These are phyloP conservation scores for Nyctibius bracteatus DNA, from an alignment of 2,113 vertebrate species.

Conservation along the genomic window DNA sequence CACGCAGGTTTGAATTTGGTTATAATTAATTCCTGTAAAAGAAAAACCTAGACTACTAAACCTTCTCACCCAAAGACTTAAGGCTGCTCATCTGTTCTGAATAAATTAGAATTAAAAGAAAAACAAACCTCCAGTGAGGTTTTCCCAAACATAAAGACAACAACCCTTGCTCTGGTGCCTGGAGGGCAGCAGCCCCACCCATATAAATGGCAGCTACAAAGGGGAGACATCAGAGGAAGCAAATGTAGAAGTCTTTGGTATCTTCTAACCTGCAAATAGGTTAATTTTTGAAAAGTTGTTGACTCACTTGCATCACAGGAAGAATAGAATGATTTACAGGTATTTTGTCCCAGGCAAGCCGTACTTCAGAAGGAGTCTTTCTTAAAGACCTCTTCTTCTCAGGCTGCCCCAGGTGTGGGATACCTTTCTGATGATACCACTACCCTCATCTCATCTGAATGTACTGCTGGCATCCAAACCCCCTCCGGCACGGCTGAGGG, in stretches of 20 bases:
- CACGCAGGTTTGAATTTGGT: background rate
- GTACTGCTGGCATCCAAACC: background rate
- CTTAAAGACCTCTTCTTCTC: background rate
- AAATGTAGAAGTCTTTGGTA: background rate
- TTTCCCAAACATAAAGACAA: background rate
- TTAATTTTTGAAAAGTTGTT: background rate
- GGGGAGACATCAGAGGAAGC: background rate
- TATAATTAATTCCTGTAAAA: background rate
- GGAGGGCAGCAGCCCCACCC: background rate
- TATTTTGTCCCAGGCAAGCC: background rate
- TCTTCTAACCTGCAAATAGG: background rate
- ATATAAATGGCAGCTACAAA: background rate
- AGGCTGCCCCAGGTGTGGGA: background rate
- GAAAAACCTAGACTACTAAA: background rate
- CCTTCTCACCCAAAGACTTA: background rate
- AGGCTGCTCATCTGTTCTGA: background rate
- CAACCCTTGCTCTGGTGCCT: background rate
- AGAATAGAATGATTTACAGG: background rate
- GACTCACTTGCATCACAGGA: background rate
- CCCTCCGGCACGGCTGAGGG: background rate
- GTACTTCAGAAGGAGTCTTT: background rate
- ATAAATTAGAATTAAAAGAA: background rate
- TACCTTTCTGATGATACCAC: background rate
- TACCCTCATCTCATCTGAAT: constrained; percentile 26
- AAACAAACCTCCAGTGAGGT: background rate